Percentiles rank a stretch among this genome's conserved stretches.
Conservation (phyloP, 2,888 invertebrate genomes). For the Arrhopalites spinosus region DNA sequence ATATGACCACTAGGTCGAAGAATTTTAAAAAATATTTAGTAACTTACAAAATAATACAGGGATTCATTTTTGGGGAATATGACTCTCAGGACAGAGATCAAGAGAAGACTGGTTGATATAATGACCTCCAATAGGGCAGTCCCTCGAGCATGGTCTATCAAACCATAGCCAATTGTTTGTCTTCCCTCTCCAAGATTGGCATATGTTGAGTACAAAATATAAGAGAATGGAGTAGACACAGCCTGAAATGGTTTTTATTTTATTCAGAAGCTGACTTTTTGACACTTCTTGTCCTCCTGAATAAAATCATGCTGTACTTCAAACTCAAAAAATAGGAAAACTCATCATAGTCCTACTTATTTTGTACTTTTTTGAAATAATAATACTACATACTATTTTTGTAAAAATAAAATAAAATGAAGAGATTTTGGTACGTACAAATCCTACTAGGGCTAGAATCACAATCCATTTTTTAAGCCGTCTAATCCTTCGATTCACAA, state of each 20-base stretch:
- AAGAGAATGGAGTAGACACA: not conserved
- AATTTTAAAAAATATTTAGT: not conserved
- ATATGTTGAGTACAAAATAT: not conserved
- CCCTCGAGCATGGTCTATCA: constrained; percentile 9
- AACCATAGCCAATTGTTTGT: constrained; percentile 4
- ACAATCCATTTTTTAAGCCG: not conserved
- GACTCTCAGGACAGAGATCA: not conserved
- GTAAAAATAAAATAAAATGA: not conserved
- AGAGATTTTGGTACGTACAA: constrained; percentile 12
- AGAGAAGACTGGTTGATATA: not conserved
- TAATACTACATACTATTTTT: too few species aligned
- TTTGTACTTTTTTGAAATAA: too few species aligned
- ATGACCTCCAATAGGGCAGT: not conserved
- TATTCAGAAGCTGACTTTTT: too few species aligned
- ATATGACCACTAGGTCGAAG: too few species aligned
- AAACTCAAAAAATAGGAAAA: too few species aligned
- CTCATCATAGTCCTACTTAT: too few species aligned
- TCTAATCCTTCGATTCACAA: constrained; percentile 12
- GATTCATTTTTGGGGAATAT: constrained; percentile 11
- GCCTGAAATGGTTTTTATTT: not conserved
- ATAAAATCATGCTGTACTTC: too few species aligned
- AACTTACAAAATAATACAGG: constrained; percentile 16
- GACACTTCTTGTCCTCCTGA: too few species aligned
- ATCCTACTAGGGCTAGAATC: not conserved
- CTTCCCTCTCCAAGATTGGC: not conserved